A percentile compares a stretch with the other conserved stretches of the same genome.
phyloP scores from a whole-genome alignment of 1,140 invertebrate species.

The Eumeta japonica region DNA sequence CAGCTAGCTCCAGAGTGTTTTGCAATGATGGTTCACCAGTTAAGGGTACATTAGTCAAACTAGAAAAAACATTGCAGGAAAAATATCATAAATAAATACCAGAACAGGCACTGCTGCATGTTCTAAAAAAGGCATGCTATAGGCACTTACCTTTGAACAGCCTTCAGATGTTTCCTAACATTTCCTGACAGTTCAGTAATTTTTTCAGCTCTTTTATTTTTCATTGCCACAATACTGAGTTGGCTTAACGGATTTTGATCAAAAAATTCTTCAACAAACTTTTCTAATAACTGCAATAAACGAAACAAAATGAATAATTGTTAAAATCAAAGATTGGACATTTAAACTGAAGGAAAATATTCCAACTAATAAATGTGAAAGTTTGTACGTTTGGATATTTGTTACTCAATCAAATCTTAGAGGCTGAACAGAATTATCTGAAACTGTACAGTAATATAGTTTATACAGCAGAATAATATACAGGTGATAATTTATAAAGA shows the following conservation, averaged over 20 bases:
- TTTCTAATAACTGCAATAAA: conserved; percentile 77
- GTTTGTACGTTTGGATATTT: too few relatives aligned
- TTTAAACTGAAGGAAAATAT: too few relatives aligned
- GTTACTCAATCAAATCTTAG: too few relatives aligned
- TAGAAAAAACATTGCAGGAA: conserved; percentile 15
- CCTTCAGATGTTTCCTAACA: conserved; percentile 76
- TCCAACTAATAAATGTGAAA: too few relatives aligned
- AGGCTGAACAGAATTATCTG: too few relatives aligned
- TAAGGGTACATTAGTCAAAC: conserved; percentile 60
- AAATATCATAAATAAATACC: conserved; percentile 6
- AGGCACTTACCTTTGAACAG: conserved; percentile 49
- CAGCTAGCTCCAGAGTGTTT: conserved; percentile 88
- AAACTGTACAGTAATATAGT: too few relatives aligned
- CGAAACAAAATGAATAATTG: too few relatives aligned
- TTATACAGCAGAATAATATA: too few relatives aligned
- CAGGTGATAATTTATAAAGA: too few relatives aligned
- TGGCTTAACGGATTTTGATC: conserved; percentile 99
- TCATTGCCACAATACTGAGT: conserved; percentile 86
- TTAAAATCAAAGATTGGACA: too few relatives aligned
- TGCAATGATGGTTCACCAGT: conserved; percentile 92
- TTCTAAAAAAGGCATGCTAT: background rate
- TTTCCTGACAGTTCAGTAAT: conserved; percentile 87
- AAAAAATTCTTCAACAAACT: conserved; percentile 95
- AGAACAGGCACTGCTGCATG: too few relatives aligned
- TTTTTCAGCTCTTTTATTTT: conserved; percentile 93